Conservation (phyloP, 2,888 invertebrate genomes). For the Tetramorium bicarinatum region DNA sequence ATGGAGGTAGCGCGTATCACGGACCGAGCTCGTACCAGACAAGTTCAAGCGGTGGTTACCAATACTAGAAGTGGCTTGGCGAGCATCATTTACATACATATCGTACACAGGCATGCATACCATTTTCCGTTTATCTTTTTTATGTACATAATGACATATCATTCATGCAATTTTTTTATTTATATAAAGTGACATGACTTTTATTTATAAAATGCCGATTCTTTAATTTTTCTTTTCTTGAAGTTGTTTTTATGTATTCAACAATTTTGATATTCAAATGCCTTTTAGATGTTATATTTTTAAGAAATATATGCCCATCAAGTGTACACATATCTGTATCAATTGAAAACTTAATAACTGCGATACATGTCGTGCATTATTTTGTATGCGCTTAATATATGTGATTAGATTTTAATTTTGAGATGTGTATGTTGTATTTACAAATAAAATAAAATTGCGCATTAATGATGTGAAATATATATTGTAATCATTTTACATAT, state of each 20-base stretch:
- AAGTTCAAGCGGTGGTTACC: constrained; percentile 76
- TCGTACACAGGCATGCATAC: constrained; percentile 59
- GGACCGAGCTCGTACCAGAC: constrained; percentile 81
- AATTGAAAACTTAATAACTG: not conserved
- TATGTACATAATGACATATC: constrained; percentile 74
- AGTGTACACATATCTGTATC: constrained; percentile 2
- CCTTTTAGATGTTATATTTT: not conserved
- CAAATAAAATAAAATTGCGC: constrained; percentile 28
- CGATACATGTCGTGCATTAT: constrained; percentile 11
- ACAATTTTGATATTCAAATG: not conserved
- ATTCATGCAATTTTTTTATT: constrained; percentile 73
- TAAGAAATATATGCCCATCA: not conserved
- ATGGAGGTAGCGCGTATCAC: constrained; percentile 75
- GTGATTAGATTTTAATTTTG: not conserved
- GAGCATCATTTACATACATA: constrained; percentile 59
- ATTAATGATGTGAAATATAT: constrained; percentile 17
- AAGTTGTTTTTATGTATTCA: constrained; percentile 6
- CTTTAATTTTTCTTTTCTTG: constrained; percentile 4
- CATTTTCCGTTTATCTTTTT: constrained; percentile 54
- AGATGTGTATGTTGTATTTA: not conserved
- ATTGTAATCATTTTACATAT: not conserved
- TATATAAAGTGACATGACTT: constrained; percentile 63
- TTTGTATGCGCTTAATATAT: not conserved
- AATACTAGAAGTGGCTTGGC: constrained; percentile 71
- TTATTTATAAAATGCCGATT: constrained; percentile 51